Base-by-base conservation (phyloP, 2,797 vertebrate genomes). In the Brachyalestes nurse region DNA sequence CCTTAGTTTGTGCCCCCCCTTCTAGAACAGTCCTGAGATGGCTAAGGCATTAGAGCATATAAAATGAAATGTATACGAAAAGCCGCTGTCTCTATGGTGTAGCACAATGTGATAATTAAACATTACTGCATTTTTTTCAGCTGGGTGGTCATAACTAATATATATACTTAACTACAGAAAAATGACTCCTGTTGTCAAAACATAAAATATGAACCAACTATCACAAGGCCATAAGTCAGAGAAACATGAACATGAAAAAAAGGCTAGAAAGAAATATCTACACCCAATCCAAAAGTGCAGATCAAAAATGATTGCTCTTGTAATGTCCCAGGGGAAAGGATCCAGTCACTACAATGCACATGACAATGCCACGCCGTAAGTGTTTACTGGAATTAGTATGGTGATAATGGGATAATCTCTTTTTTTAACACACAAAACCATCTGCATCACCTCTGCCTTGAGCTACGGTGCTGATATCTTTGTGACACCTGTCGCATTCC, bases 21-120 rank as follows among this genome's bases (percentile, higher is more conserved):
- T 80, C 66, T 61, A 81, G 84, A 89, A 87, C 83, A 85, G 83
- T 75, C 70, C 25, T 40, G 64, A 86, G 67, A 62, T 84, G 77
- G 28, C 53, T 13, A n/a, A 85, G 74, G 77, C 13, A 28, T 83
- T 17, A 84, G 9, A 19, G 6, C 47, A 75, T 12, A 69, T 34
- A 16, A 40, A 23, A 13, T 34, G 6, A 58, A 71, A 40, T 76
- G 45, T 6, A 53, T 38, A 72, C 12, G 13, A 25, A 13, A 28
- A 55, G 9, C 28, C 34, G 16, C 14, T 40, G 1, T 49, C 25
- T 53, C 25, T 42, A 5, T 47, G 13, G 47, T 34, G 38, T 55
- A 72, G 57, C 8, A 49, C 47, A 53, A 25, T 62, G n/a, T 62
- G 40, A 8, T n/a, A 10, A 70, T 51, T 51, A 51, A 51, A 51